A percentile compares a stretch with the other conserved stretches of the same genome.
Conservation (phyloP, 2,888 invertebrate species). For the Hedya salicella region DNA sequence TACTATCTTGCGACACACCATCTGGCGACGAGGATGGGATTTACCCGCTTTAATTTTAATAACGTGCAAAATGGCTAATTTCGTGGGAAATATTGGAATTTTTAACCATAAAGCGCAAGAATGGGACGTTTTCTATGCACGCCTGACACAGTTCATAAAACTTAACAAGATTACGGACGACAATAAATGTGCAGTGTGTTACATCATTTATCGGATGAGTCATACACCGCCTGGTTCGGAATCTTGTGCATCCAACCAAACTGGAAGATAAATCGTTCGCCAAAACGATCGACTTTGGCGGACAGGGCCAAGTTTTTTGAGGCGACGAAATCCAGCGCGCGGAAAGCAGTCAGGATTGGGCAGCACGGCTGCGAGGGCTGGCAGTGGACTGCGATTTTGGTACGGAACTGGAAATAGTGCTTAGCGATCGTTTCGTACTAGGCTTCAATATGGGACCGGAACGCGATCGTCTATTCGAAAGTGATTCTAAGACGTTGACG, state of each 20-base stretch:
- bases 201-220: conserved; percentile 45
- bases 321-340: conserved; percentile 29
- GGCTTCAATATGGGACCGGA: neutral
- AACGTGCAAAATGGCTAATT: too few relatives aligned
- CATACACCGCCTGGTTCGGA: conserved; percentile 42
- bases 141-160: conserved; percentile 37
- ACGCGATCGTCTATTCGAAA: conserved; percentile 2
- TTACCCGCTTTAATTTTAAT: too few relatives aligned
- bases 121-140: conserved; percentile 14
- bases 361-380: conserved; percentile 1
- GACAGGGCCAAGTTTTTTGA: conserved; percentile 48
- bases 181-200: conserved; percentile 38
- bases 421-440: neutral
- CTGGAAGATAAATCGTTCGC: conserved; percentile 30
- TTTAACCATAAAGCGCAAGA: conserved; percentile 14
- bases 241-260: conserved; percentile 38
- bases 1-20: too few relatives aligned
- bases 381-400: neutral
- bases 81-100: conserved; percentile 1
- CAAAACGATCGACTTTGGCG: conserved; percentile 45
- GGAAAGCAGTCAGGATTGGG: conserved; percentile 7
- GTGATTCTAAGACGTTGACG: neutral
- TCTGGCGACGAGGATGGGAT: too few relatives aligned
- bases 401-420: neutral
- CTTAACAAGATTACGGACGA: conserved; percentile 28